Conservation (phyloP, 2,113 vertebrate species). For the Dasyprocta punctata region DNA sequence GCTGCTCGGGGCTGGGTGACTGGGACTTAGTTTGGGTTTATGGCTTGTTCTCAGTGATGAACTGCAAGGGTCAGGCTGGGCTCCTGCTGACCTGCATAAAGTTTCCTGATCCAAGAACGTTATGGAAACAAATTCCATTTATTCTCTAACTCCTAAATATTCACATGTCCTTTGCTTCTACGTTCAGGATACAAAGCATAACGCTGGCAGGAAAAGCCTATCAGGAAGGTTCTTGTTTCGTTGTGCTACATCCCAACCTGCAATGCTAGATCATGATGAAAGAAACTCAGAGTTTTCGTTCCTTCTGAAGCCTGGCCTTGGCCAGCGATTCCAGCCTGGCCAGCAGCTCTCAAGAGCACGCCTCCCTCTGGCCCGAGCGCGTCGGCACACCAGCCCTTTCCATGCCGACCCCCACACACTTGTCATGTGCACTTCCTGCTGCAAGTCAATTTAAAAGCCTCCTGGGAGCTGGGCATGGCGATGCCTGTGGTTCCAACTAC, state of each 20-base stretch:
- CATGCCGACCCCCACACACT: neutral
- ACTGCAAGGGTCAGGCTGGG: neutral
- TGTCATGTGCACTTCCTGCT: rapidly evolving
- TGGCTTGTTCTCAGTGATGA: neutral
- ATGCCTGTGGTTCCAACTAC: neutral
- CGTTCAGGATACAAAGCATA: neutral
- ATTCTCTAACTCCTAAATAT: neutral
- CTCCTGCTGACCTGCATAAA: neutral
- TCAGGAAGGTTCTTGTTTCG: neutral
- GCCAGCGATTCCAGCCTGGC: neutral
- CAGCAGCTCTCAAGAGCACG: neutral
- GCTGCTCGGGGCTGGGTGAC: neutral
- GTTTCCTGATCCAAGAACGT: neutral
- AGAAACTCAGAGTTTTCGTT: neutral
- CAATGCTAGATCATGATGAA: neutral
- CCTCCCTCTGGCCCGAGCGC: neutral
- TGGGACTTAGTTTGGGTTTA: neutral
- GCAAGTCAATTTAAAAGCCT: neutral
- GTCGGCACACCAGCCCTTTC: neutral
- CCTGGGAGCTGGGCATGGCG: no score
- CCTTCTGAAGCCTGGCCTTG: neutral
- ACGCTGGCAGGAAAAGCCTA: neutral
- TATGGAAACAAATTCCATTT: neutral
- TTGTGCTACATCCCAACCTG: neutral
- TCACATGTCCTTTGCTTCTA: neutral